Evolutionary conservation across 2,797 vertebrate genomes (phyloP).

Genomic region (Rachycentron canadum): DNA sequence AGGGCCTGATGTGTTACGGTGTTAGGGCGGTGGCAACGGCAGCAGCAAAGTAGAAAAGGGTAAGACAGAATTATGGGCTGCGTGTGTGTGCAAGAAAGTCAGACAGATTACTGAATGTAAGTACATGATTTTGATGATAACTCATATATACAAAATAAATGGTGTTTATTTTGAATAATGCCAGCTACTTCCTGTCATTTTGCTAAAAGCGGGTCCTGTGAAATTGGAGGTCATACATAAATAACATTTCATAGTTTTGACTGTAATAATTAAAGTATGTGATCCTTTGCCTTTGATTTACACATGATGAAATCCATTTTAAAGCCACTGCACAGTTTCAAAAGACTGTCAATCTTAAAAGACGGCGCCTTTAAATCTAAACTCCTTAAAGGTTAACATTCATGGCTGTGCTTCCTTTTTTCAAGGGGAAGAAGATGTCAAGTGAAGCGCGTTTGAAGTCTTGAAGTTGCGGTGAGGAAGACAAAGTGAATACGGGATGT

Average conservation of each 20-base stretch:
- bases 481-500: not conserved
- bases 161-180: too few relatives aligned
- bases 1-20: too few relatives aligned
- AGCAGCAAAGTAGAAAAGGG: too few relatives aligned
- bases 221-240: not conserved
- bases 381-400: not conserved
- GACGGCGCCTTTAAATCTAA: not conserved
- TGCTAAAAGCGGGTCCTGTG: not conserved
- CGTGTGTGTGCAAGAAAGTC: too few relatives aligned
- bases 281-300: not conserved
- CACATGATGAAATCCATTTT: conserved; percentile 1
- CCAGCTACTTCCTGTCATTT: too few relatives aligned
- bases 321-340: not conserved
- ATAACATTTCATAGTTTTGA: not conserved
- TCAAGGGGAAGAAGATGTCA: not conserved
- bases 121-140: too few relatives aligned
- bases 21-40: too few relatives aligned
- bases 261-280: not conserved
- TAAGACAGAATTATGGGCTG: too few relatives aligned
- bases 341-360: not conserved
- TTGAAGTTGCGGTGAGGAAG: not conserved
- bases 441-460: not conserved
- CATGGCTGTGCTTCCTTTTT: not conserved
- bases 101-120: too few relatives aligned
- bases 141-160: too few relatives aligned